A percentile compares a stretch with the other conserved stretches of the same genome.
These are phyloP conservation scores for Protobothrops mucrosquamatus DNA, from an alignment of 2,113 vertebrate species.

Conservation along the genomic window DNA sequence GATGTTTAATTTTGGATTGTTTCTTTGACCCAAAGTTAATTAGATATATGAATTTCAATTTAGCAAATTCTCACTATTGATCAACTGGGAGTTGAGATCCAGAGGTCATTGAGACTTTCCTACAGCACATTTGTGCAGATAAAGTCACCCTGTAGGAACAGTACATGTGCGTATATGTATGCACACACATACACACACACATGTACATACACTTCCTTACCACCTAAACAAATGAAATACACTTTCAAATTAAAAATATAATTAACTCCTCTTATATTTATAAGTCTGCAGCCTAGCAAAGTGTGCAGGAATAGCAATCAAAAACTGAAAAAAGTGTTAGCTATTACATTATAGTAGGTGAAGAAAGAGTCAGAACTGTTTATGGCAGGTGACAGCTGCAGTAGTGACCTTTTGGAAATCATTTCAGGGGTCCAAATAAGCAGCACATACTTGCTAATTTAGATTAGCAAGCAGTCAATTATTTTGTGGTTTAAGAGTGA, in stretches of 20 bases:
- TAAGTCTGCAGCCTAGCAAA: background rate
- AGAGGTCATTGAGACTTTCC: background rate
- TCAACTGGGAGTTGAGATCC: background rate
- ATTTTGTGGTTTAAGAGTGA: background rate
- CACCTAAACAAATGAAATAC: background rate
- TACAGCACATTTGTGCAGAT: background rate
- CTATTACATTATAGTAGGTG: background rate
- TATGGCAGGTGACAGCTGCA: background rate
- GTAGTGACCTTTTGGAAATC: background rate
- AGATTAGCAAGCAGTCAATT: background rate
- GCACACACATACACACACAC: background rate
- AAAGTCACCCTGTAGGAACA: background rate
- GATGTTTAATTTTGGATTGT: background rate
- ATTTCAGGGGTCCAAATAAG: background rate
- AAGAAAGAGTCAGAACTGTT: background rate
- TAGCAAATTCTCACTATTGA: background rate
- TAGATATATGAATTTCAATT: background rate
- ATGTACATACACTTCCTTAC: background rate
- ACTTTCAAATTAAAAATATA: background rate
- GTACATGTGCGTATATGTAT: background rate
- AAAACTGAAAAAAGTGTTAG: background rate
- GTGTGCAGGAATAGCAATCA: background rate
- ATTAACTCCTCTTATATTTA: background rate
- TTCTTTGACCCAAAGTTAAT: background rate
- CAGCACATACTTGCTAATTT: background rate